Conservation (phyloP, 2,113 vertebrate genomes). For the Phalacrocorax pelagicus region DNA sequence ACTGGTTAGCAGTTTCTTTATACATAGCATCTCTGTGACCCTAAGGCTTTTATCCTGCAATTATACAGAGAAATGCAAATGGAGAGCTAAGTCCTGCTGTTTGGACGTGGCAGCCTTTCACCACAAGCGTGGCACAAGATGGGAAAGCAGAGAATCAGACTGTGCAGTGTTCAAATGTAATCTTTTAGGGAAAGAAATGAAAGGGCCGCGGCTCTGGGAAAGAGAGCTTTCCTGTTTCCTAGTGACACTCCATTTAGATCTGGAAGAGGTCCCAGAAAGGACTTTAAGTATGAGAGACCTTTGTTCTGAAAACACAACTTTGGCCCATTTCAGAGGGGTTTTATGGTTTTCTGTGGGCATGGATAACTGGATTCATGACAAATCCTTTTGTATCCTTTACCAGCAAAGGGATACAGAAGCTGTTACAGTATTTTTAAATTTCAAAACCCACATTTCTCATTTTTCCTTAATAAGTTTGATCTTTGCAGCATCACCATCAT, state of each 20-base stretch:
- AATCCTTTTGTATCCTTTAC: not conserved
- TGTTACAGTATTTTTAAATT: not conserved
- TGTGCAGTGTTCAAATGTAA: not conserved
- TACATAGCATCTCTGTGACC: not conserved
- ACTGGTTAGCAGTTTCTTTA: not conserved
- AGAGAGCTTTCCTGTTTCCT: conserved; percentile 37
- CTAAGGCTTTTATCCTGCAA: not conserved
- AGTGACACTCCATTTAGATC: conserved; percentile 48
- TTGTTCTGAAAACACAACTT: conserved; percentile 45
- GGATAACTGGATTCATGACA: not conserved
- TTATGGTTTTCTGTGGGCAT: conserved; percentile 30
- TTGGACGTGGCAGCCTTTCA: conserved; percentile 1
- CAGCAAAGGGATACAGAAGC: conserved; percentile 11
- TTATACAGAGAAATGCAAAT: not conserved
- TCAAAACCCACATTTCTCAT: not conserved
- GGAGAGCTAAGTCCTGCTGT: not conserved
- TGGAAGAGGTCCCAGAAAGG: conserved; percentile 60
- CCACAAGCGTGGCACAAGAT: not conserved
- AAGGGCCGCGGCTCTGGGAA: not conserved
- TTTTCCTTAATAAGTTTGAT: not conserved
- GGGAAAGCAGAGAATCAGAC: not conserved
- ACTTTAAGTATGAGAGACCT: conserved; percentile 34
- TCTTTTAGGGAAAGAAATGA: conserved; percentile 34
- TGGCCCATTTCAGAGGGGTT: conserved; percentile 25
- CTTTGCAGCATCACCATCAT: not conserved